Percentiles rank a stretch among this genome's conserved stretches.
These are phyloP conservation scores for Oncorhynchus masou DNA, from an alignment of 2,113 vertebrate species.

Conservation along the genomic window DNA sequence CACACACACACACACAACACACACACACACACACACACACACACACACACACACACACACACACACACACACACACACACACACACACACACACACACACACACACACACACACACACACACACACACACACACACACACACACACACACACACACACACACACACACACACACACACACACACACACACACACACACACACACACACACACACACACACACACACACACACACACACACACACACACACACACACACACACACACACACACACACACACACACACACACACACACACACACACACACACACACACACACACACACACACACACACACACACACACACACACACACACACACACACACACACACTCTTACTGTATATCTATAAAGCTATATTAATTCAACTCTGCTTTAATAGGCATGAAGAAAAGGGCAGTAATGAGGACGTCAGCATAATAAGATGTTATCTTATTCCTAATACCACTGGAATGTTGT, in stretches of 20 bases:
- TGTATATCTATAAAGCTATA: background rate
- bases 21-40: background rate
- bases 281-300: background rate
- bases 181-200: background rate
- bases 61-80: constrained; percentile 11
- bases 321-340: background rate
- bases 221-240: constrained; percentile 5
- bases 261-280: constrained; percentile 6
- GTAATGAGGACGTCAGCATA: background rate
- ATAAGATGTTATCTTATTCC: constrained; percentile 6
- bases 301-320: constrained; percentile 2
- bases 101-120: background rate
- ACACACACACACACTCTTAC: background rate
- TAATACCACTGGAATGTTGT: background rate
- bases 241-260: background rate
- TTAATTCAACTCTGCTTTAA: background rate
- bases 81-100: background rate
- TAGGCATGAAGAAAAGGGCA: background rate
- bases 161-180: constrained; percentile 2
- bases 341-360: background rate
- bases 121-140: constrained; percentile 3
- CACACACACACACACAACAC: background rate
- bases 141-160: background rate
- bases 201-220: background rate
- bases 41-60: background rate